phyloP scores from a whole-genome alignment of 64 coral and sea anemone species.

The Montipora foliosa region DNA sequence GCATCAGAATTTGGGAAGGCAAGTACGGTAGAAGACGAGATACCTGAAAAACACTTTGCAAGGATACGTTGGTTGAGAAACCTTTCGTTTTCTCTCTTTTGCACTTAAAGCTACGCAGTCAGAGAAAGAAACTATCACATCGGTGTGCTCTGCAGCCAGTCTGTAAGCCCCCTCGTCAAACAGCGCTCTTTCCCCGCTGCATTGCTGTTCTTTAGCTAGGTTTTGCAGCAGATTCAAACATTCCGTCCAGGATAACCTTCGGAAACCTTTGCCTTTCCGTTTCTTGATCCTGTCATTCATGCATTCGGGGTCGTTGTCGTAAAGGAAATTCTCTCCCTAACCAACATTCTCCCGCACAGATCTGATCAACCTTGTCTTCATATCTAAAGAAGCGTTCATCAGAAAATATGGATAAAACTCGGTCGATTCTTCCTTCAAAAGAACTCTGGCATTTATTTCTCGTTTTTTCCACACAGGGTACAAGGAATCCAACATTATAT shows the following conservation, averaged over 20 bases:
- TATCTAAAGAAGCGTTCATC: not conserved
- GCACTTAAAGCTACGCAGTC: not conserved
- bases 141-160: not conserved
- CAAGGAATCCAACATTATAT: not conserved
- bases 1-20: too few species aligned
- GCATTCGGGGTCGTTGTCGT: not conserved
- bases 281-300: conserved; percentile 1
- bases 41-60: too few species aligned
- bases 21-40: too few species aligned
- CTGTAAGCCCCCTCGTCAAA: not conserved
- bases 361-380: not conserved
- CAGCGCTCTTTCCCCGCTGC: not conserved
- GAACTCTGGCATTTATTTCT: not conserved
- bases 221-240: not conserved
- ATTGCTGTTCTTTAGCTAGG: not conserved
- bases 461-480: conserved; percentile 17
- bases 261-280: not conserved
- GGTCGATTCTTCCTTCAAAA: not conserved
- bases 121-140: not conserved
- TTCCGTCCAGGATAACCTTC: not conserved
- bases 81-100: too few species aligned
- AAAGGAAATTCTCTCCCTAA: not conserved
- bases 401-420: conserved; percentile 12
- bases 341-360: not conserved
- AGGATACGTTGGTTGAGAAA: too few species aligned